Base-by-base conservation (phyloP, 1,140 invertebrate genomes). In the Bombus confusus region DNA sequence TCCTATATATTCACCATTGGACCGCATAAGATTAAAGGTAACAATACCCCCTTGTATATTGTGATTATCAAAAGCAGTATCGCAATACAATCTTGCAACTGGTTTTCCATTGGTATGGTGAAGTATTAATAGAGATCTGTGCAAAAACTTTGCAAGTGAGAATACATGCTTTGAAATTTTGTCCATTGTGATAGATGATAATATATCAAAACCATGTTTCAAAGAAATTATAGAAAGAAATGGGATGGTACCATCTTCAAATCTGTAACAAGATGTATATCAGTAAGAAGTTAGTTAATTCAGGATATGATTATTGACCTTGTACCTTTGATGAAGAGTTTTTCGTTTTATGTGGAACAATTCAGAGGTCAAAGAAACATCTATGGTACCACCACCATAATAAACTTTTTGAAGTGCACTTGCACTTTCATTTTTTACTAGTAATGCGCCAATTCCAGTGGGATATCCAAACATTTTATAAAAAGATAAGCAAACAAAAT, bases 401-500 rank as follows among this genome's bases (percentile, higher is more conserved):
- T 98, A 99, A 69, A 94, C 95, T 95, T 97, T 98, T 25, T 96
- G 94, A 72, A 99, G 95, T 37, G 96, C 92, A 91, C 96, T 47
- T 6, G 95, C 95, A 89, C 97, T 97, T 2, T 94, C 93, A 91
- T 98, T 98, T 90, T 96, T 96, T 0, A 99, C 97, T 73, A 99
- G 91, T 6, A 99, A 93, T 62, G 98, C 98, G 47, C 99, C 99
- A 88, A 98, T 94, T n/a, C 98, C 99, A 82, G 98, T 99, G 12
- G 99, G 99, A 95, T 97, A 99, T 8, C 99, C 99, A 96, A 99
- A 99, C 91, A 99, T 98, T 96, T 99, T 99, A 95, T 99, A 99
- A 95, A 99, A 99, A 3, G 99, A 99, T 10, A 99, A 62, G 75
- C 96, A 97, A 0, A 99, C 96, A 96, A 99, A 99, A 95, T 99